Conservation (phyloP, 2,888 invertebrate species). For the Drosophila koepferae region DNA sequence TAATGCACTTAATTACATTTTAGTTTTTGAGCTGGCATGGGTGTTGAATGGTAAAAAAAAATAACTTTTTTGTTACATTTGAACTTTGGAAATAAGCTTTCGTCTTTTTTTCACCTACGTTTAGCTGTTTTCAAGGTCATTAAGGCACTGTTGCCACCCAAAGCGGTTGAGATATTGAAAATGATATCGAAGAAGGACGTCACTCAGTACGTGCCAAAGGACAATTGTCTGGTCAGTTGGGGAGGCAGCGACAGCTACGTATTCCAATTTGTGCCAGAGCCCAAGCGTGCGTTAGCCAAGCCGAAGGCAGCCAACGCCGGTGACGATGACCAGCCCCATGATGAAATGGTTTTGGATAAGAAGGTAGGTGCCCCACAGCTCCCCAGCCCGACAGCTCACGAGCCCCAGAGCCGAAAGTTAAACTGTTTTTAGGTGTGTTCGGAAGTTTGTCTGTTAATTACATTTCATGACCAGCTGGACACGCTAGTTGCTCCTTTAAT, state of each 20-base stretch:
- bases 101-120: neutral
- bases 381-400: neutral
- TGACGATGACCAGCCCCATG: slow-evolving; percentile 58
- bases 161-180: slow-evolving; percentile 95
- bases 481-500: slow-evolving; percentile 69
- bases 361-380: slow-evolving; percentile 67
- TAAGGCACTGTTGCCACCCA: slow-evolving; percentile 93
- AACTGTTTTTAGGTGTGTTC: slow-evolving; percentile 48
- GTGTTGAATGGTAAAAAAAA: slow-evolving; percentile 91
- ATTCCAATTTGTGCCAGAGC: slow-evolving; percentile 89
- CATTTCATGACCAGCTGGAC: slow-evolving; percentile 51
- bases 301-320: slow-evolving; percentile 53
- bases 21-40: slow-evolving; percentile 98
- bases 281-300: slow-evolving; percentile 35
- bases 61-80: neutral
- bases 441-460: slow-evolving; percentile 66
- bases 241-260: slow-evolving; percentile 91
- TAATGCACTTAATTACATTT: slow-evolving; percentile 93
- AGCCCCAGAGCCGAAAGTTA: neutral
- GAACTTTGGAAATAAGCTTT: slow-evolving; percentile 22
- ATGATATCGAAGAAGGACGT: slow-evolving; percentile 92
- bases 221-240: slow-evolving; percentile 92
- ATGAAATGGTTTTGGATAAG: slow-evolving; percentile 53
- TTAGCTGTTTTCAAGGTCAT: slow-evolving; percentile 96
- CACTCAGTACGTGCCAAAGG: slow-evolving; percentile 90